Evolutionary conservation across 2,113 vertebrate species (phyloP), one percentile per base, ranked within the genome.

Genomic region (Calyptomena viridis): DNA sequence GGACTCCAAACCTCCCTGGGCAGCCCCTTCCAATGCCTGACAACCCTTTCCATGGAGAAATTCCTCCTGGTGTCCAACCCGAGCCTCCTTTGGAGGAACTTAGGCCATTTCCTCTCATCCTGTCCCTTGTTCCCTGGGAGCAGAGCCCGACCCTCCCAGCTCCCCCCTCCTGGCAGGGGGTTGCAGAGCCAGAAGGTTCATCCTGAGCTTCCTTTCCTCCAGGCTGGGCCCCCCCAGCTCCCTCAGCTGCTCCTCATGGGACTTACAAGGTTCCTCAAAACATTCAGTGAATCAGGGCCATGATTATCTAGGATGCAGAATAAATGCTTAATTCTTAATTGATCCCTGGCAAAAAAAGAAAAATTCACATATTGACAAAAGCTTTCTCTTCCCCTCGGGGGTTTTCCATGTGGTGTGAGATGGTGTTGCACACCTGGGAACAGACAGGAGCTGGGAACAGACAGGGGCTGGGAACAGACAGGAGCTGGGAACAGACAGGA

Each of bases 221-320:
- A 62, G 59, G 24, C 37, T 40, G 62, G 42, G 39, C 39, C 39
- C 62, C 62, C 2, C 40, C 63, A 58, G 27, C 40, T 25, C 63
- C 52, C 63, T 58, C 42, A 82, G 30, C 79, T 15, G 23, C 35
- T 16, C 27, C 55, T 60, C 46, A 42, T 31, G 33, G 6, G 18
- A 31, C 30, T 6, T 49, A 40, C 58, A 39, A 53, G 5, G 24
- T 24, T 82, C 75, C 31, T 39, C 33, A 71, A 27, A 64, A 17
- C 8, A 4, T 22, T 31, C 28, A 8, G 0, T 28, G 33, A 47
- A 8, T 0, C 4, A 14, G 5, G 14, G 25, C 49, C 21, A 5
- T 44, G 44, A 31, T 15, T n/a, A n/a, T 49, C 16, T 21, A 14
- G 37, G 50, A 12, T 27, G 42, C 9, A 44, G 25, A 62, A 49